Conservation (phyloP, 2,797 vertebrate species). For the Acridotheres tristis region DNA sequence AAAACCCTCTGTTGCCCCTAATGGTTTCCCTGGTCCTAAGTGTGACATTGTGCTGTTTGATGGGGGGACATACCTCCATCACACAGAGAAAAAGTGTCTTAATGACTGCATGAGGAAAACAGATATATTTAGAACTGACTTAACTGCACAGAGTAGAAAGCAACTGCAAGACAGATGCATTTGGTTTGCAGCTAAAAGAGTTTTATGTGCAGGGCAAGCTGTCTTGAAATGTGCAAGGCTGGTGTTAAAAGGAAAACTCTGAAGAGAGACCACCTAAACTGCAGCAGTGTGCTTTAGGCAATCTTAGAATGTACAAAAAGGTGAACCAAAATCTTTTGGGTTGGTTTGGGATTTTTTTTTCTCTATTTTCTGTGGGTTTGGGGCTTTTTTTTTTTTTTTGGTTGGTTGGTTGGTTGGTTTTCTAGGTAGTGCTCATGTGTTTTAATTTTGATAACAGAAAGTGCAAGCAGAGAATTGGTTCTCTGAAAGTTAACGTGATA, state of each 20-base stretch:
- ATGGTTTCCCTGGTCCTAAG: not conserved
- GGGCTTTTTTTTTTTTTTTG: not conserved
- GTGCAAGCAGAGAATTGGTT: not conserved
- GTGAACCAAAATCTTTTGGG: not conserved
- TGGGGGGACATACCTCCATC: not conserved
- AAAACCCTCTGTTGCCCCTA: not conserved
- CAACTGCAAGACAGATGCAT: not conserved
- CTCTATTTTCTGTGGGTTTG: not conserved
- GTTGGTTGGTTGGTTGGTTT: not conserved
- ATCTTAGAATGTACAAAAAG: not conserved
- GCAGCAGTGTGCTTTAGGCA: not conserved
- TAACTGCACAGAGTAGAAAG: not conserved
- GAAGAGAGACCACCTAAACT: not conserved
- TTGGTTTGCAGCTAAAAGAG: not conserved
- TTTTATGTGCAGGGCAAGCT: not conserved
- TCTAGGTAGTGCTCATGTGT: not conserved
- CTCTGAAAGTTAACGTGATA: not conserved
- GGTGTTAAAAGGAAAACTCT: not conserved
- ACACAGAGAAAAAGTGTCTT: not conserved
- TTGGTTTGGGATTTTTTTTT: not conserved
- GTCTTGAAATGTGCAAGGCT: not conserved
- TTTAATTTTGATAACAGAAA: not conserved
- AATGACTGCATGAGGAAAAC: not conserved
- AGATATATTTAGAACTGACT: not conserved
- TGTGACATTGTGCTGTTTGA: fast-evolving